Evolutionary conservation across 1,140 invertebrate genomes (phyloP).

Genomic region (Sarcophaga bullata): DNA sequence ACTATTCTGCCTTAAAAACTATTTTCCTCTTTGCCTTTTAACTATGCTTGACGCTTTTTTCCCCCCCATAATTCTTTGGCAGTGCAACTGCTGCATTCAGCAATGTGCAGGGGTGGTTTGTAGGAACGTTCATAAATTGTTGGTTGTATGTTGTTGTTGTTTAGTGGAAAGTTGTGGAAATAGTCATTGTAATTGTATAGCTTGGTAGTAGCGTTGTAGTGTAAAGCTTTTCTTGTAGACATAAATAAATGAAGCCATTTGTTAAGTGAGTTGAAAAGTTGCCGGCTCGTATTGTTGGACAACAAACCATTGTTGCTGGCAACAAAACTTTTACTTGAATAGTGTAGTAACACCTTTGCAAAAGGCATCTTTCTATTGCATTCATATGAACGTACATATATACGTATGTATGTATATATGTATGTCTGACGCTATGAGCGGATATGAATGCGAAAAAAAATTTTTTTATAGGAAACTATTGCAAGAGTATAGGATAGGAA

Average conservation of each 20-base stretch:
- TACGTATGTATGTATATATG: too few species aligned
- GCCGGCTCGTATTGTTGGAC: constrained; percentile 27
- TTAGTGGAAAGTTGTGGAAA: background rate
- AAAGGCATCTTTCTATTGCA: background rate
- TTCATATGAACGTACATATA: background rate
- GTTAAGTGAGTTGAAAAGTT: constrained; percentile 29
- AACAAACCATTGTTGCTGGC: constrained; percentile 34
- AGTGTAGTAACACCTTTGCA: background rate
- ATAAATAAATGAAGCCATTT: constrained; percentile 41
- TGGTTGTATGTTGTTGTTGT: background rate
- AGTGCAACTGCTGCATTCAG: background rate
- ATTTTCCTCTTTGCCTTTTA: background rate
- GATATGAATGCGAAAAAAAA: too few species aligned
- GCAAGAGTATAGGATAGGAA: too few species aligned
- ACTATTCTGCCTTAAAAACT: too few species aligned
- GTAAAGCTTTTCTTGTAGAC: constrained; percentile 28
- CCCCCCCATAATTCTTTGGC: background rate
- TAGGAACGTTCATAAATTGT: background rate
- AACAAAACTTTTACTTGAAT: constrained; percentile 20
- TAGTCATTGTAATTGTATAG: background rate
- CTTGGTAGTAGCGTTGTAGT: constrained; percentile 16
- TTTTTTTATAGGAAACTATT: too few species aligned
- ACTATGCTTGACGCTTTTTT: background rate
- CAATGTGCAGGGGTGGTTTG: too few species aligned
- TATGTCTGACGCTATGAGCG: too few species aligned